Evolutionary conservation across 2,113 vertebrate genomes (phyloP).

Genomic region (Himantopus leucocephalus): DNA sequence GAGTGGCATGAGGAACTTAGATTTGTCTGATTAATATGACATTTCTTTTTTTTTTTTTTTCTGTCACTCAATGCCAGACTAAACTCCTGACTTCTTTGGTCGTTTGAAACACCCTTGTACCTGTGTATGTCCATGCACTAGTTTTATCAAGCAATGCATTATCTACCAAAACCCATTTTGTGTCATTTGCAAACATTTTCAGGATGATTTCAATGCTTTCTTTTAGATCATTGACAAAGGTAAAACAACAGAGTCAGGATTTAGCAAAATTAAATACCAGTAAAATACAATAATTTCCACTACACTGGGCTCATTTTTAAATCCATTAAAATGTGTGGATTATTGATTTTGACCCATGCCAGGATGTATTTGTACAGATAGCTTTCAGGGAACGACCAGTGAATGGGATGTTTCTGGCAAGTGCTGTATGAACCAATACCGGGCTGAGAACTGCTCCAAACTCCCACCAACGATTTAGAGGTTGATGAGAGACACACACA

Average conservation of each 20-base stretch:
- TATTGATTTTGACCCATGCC: neutral
- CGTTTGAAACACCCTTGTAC: neutral
- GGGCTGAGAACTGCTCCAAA: neutral
- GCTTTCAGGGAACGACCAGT: neutral
- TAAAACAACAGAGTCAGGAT: neutral
- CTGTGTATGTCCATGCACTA: neutral
- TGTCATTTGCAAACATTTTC: neutral
- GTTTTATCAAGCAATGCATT: neutral
- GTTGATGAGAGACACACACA: neutral
- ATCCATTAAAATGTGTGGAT: neutral
- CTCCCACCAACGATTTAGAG: neutral
- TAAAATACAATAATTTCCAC: neutral
- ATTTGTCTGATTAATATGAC: neutral
- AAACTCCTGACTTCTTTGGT: neutral
- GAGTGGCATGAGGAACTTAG: neutral
- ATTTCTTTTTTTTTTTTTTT: too few relatives aligned
- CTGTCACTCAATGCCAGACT: neutral
- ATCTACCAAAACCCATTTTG: neutral
- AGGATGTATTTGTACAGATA: neutral
- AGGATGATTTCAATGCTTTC: neutral
- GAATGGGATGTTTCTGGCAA: neutral
- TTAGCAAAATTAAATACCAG: neutral
- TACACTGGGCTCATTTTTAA: neutral
- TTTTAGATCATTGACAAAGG: neutral
- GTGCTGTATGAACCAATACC: rapidly evolving